Evolutionary conservation across 2,888 invertebrate species (phyloP).

Genomic region (Polietes domitor): DNA sequence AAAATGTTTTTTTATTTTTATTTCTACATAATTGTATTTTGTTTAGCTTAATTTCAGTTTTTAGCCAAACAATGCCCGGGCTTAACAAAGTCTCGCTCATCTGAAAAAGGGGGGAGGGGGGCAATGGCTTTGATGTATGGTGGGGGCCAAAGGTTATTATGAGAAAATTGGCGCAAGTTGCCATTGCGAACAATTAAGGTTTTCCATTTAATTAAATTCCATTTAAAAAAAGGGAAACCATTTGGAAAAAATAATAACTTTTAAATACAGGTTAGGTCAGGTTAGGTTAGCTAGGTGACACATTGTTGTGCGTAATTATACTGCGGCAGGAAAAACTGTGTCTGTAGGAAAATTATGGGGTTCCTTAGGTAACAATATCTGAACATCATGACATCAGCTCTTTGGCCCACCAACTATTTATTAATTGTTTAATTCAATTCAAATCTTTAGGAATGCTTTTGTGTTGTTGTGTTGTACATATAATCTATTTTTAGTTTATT

Average conservation of each 20-base stretch:
- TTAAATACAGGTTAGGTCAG: not conserved
- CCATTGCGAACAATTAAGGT: not conserved
- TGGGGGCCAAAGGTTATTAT: not conserved
- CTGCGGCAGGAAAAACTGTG: not conserved
- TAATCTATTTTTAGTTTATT: not conserved
- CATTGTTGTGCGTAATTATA: not conserved
- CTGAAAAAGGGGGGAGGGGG: not conserved
- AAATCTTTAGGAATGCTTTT: no score
- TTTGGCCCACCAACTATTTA: not conserved
- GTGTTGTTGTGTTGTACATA: no score
- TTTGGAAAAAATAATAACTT: not conserved
- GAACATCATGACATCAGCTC: slow-evolving; percentile 1
- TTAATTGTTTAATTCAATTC: slow-evolving; percentile 3
- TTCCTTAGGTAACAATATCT: not conserved
- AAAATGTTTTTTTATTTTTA: slow-evolving; percentile 14
- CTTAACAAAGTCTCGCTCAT: slow-evolving; percentile 13
- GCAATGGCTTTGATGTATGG: not conserved
- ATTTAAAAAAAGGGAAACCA: not conserved
- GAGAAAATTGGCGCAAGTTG: slow-evolving; percentile 1
- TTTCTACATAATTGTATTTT: slow-evolving; percentile 5
- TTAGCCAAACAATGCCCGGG: not conserved
- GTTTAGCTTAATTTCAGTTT: not conserved
- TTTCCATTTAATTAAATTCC: slow-evolving; percentile 5
- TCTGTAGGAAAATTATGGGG: not conserved
- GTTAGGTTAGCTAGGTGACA: not conserved